Percentiles rank a stretch among this genome's conserved stretches.
phyloP scores from a whole-genome alignment of 2,888 invertebrate species.

The Corythucha ciliata region DNA sequence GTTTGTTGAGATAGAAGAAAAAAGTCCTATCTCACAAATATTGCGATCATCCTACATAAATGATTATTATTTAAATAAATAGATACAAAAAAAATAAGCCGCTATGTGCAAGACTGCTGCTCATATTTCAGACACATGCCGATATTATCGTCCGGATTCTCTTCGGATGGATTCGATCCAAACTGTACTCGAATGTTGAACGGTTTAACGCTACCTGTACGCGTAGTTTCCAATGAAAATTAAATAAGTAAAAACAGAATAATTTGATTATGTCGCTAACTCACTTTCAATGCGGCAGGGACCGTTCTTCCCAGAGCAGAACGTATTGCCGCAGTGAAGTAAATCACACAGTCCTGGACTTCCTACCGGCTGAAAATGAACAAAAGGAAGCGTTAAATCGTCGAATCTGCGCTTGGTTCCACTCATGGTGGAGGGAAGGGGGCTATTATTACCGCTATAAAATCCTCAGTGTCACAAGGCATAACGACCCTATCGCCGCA shows the following conservation, averaged over 20 bases:
- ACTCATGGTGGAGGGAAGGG: too few relatives aligned
- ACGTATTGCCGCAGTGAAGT: slow-evolving; percentile 54
- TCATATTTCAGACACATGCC: slow-evolving; percentile 68
- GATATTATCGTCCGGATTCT: slow-evolving; percentile 68
- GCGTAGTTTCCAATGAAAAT: too few relatives aligned
- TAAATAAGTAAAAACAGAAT: too few relatives aligned
- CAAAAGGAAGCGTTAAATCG: slow-evolving; percentile 8
- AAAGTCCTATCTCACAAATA: too few relatives aligned
- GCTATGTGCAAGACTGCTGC: slow-evolving; percentile 57
- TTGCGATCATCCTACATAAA: too few relatives aligned
- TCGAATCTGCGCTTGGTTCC: not conserved
- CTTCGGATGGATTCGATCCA: slow-evolving; percentile 55
- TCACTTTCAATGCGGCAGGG: slow-evolving; percentile 58
- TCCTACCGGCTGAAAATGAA: slow-evolving; percentile 48
- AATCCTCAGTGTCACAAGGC: slow-evolving; percentile 76
- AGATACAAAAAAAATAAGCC: too few relatives aligned
- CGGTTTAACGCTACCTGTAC: slow-evolving; percentile 48
- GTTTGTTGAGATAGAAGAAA: too few relatives aligned
- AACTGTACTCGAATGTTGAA: slow-evolving; percentile 71
- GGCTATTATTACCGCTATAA: slow-evolving; percentile 61
- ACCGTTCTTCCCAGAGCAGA: slow-evolving; percentile 50
- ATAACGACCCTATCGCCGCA: slow-evolving; percentile 67
- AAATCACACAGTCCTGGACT: slow-evolving; percentile 62
- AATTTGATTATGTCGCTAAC: too few relatives aligned
- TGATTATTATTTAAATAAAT: too few relatives aligned